phyloP scores from a whole-genome alignment of 2,113 vertebrate genomes.

The Hiodon tergisus region DNA sequence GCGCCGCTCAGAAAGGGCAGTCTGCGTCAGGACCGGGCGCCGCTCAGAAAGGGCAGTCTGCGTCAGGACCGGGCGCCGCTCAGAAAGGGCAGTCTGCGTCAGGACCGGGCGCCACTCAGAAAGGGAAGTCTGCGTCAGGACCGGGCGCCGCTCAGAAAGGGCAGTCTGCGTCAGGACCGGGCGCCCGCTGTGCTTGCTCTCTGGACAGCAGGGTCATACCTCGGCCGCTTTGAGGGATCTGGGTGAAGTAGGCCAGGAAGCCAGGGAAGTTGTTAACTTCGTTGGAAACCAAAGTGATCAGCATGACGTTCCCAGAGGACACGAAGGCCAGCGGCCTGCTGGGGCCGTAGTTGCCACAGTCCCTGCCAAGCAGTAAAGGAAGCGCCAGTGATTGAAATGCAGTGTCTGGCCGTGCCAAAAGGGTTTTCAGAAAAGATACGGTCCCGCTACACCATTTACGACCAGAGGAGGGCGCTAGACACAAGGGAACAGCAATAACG shows the following conservation, averaged over 20 bases:
- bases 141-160: no score
- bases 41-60: no score
- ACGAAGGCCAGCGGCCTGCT: conserved; percentile 77
- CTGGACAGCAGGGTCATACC: conserved; percentile 29
- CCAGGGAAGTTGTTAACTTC: conserved; percentile 67
- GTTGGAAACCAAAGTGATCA: conserved; percentile 75
- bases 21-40: no score
- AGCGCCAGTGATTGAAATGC: neutral
- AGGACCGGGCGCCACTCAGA: no score
- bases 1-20: no score
- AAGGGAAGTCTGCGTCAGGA: no score
- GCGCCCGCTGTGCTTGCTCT: no score
- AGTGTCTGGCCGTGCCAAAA: neutral
- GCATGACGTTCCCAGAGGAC: conserved; percentile 86
- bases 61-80: no score
- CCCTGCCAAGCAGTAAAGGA: conserved; percentile 52
- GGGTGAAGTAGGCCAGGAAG: conserved; percentile 75
- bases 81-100: no score
- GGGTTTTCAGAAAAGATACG: no score
- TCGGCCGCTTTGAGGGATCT: conserved; percentile 54
- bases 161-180: no score
- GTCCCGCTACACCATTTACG: neutral
- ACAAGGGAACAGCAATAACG: neutral
- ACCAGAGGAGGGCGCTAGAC: conserved; percentile 31
- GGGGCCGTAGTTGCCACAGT: conserved; percentile 77